These are phyloP conservation scores for Sebastes vulpes DNA, from an alignment of 2,797 vertebrate species.

Conservation along the genomic window DNA sequence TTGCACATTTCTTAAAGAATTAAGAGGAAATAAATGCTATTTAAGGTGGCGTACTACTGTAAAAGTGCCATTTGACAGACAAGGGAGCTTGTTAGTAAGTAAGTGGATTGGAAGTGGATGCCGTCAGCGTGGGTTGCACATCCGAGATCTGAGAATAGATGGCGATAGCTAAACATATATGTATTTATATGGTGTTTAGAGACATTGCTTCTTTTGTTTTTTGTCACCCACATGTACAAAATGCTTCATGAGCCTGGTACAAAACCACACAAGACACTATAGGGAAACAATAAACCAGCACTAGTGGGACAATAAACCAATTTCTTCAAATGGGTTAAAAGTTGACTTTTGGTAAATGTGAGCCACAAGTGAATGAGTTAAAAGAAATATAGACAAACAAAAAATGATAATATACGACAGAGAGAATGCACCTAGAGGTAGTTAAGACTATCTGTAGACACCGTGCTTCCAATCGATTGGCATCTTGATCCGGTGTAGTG, in stretches of 20 bases:
- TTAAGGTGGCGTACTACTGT: neutral
- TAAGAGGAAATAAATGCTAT: neutral
- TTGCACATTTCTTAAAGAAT: neutral
- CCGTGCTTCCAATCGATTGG: slow-evolving; percentile 35
- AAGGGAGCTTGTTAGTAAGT: slow-evolving; percentile 31
- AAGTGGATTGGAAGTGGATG: slow-evolving; percentile 19
- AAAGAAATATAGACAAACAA: neutral
- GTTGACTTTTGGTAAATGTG: neutral
- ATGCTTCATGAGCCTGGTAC: neutral
- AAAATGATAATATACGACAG: neutral
- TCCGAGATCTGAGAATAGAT: neutral
- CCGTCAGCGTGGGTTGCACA: slow-evolving; percentile 12
- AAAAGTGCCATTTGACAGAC: slow-evolving; percentile 11
- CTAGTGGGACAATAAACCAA: neutral
- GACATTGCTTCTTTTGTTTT: neutral
- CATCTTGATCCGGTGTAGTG: slow-evolving; percentile 37
- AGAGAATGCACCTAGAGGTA: neutral
- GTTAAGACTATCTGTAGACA: slow-evolving; percentile 39
- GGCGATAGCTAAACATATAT: neutral
- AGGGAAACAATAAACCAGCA: neutral
- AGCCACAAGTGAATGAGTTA: neutral
- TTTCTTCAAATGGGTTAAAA: neutral
- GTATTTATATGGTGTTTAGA: neutral
- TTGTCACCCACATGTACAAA: neutral
- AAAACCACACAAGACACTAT: neutral